Base-by-base conservation (phyloP, 2,888 invertebrate genomes). In the Frankliniella intonsa region DNA sequence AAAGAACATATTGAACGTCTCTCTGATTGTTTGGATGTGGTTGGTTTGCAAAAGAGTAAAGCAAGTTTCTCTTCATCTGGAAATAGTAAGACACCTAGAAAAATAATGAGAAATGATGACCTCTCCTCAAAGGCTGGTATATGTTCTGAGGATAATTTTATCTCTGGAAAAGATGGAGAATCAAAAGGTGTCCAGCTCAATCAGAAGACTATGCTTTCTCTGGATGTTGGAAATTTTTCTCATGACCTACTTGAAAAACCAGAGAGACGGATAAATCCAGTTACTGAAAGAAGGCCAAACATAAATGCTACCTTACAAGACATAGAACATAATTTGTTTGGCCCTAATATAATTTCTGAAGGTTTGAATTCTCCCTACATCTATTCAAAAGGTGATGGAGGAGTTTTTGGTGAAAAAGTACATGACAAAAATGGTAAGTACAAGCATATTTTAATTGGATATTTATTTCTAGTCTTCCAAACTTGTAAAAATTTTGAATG, bases 1-100 rank as follows among this genome's bases (percentile, higher is more conserved):
- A 88, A 89, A 85, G 88, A 89, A 85, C 85, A 88, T 76, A 83
- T 89, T 83, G 85, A 86, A 80, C 86, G 87, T 82, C 83, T 89
- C 81, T 89, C 88, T 83, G 86, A 86, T n/a, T 86, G 86, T 82
- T 87, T 89, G 87, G 88, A 89, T 80, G 86, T 81, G 22, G 84
- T 25, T 76, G 25, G 25, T 76, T 25, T 25, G 12, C 69, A 25
- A 76, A 76, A 86, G 80, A 87, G 88, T 82, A 86, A 87, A 49
- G 85, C 87, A 85, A 82, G 87, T 69, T 85, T 85, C 27, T 85
- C 85, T 19, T 83, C 88, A 10, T 83, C 89, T 83, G 90, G 90
- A 81, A 86, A 22, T 22, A 76, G 69, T 25, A 22, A n/a, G 25
- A 76, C 69, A 22, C 69, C 25, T 25, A 76, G 69, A 12, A 76